These are phyloP conservation scores for Zapornia atra DNA, from an alignment of 2,113 vertebrate genomes.

Conservation along the genomic window DNA sequence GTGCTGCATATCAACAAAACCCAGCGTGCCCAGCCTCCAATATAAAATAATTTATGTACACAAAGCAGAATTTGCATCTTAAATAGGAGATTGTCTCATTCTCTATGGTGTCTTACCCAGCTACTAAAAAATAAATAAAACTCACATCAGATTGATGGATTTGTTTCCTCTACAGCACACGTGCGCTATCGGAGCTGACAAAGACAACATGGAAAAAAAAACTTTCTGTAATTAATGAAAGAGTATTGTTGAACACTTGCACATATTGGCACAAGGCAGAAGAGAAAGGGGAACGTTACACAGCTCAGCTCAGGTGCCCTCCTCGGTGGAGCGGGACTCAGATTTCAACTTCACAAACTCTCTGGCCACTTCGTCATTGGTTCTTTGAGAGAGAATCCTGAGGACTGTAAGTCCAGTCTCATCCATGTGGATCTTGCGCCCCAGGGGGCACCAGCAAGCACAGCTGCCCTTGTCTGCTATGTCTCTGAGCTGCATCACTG, in stretches of 20 bases:
- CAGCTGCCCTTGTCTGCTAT: conserved; percentile 89
- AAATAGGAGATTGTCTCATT: conserved; percentile 58
- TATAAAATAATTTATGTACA: conserved; percentile 53
- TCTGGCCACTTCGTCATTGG: conserved; percentile 94
- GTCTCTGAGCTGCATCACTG: conserved; percentile 90
- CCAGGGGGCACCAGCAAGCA: conserved; percentile 94
- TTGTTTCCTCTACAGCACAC: conserved; percentile 55
- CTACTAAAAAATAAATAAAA: conserved; percentile 68
- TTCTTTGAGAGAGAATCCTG: conserved; percentile 96
- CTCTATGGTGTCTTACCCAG: conserved; percentile 53
- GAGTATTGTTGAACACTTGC: conserved; percentile 54
- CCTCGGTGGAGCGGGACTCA: conserved; percentile 90
- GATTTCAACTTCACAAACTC: conserved; percentile 98
- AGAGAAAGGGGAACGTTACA: neutral
- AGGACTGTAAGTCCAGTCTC: conserved; percentile 94
- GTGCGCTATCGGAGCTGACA: conserved; percentile 37
- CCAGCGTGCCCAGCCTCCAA: conserved; percentile 48
- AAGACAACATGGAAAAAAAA: conserved; percentile 44
- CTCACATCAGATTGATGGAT: conserved; percentile 56
- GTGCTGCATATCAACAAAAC: conserved; percentile 62
- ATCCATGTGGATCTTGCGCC: conserved; percentile 90
- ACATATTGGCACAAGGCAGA: conserved; percentile 64
- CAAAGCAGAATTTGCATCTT: conserved; percentile 53
- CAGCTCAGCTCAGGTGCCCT: conserved; percentile 84
- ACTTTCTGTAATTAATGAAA: conserved; percentile 31